These are phyloP conservation scores for Bugulina stolonifera DNA, from an alignment of 2,888 invertebrate species.

Conservation along the genomic window DNA sequence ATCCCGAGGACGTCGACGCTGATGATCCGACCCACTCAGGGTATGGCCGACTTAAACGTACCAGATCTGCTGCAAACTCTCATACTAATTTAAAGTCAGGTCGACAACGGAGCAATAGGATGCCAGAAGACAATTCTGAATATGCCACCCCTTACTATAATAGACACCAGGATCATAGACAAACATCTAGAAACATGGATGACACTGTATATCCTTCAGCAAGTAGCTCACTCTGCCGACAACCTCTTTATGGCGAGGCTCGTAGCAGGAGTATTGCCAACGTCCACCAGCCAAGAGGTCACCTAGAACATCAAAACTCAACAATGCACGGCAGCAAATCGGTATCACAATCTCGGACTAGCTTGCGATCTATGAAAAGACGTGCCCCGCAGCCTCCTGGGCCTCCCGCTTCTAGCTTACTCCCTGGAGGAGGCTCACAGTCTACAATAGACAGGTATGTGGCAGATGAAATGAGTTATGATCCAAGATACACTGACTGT, in stretches of 20 bases:
- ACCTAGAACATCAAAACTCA: too few species aligned
- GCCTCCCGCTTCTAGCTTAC: background rate
- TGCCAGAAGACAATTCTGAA: background rate
- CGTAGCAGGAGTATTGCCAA: too few species aligned
- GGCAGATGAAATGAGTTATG: too few species aligned
- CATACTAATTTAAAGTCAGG: background rate
- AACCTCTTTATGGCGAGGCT: too few species aligned
- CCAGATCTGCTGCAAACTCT: background rate
- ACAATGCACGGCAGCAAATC: background rate
- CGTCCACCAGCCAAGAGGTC: too few species aligned
- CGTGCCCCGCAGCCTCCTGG: slow-evolving; percentile 5
- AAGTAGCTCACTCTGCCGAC: background rate
- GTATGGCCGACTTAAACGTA: background rate
- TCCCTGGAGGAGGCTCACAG: too few species aligned
- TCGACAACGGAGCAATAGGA: too few species aligned
- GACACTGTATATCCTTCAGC: too few species aligned
- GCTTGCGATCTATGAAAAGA: background rate
- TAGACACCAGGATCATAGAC: too few species aligned
- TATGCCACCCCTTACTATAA: background rate
- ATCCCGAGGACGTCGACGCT: slow-evolving; percentile 7
- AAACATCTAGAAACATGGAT: background rate
- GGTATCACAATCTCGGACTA: slow-evolving; percentile 7
- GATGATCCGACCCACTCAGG: background rate
- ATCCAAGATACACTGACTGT: background rate
- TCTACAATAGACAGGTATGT: too few species aligned